Evolutionary conservation across 2,113 vertebrate genomes (phyloP).

Genomic region (Bolborhynchus lineola): DNA sequence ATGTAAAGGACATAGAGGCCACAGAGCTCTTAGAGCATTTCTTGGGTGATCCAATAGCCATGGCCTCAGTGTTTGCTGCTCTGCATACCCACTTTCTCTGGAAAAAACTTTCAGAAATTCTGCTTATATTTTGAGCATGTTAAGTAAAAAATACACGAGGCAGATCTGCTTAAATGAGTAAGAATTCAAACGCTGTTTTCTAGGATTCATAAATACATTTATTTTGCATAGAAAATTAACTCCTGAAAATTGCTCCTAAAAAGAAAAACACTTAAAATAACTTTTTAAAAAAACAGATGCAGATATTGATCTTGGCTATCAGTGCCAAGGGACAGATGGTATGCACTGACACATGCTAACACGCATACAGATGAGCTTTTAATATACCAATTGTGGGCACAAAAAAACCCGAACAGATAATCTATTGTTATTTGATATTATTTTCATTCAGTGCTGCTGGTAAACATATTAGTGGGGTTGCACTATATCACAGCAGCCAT

Average conservation of each 20-base stretch:
- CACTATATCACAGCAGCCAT: rapidly evolving
- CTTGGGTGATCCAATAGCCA: neutral
- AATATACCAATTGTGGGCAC: neutral
- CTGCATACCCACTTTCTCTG: neutral
- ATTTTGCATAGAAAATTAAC: neutral
- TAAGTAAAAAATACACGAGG: neutral
- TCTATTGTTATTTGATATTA: neutral
- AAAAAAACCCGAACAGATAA: neutral
- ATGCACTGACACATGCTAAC: neutral
- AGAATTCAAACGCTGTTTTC: neutral
- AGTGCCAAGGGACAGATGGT: neutral
- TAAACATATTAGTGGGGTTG: neutral
- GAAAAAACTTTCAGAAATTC: neutral
- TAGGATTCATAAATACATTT: neutral
- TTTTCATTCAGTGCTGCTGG: neutral
- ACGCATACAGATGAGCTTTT: neutral
- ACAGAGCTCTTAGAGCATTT: neutral
- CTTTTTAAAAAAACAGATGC: neutral
- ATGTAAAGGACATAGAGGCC: neutral
- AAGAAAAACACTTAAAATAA: neutral
- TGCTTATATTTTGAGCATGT: neutral
- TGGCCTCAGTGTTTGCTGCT: neutral
- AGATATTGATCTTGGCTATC: neutral
- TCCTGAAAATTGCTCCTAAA: neutral
- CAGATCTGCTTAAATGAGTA: neutral